Evolutionary conservation across 2,797 vertebrate species (phyloP), one percentile per base, ranked within the genome.

Genomic region (Aulostomus chinensis): DNA sequence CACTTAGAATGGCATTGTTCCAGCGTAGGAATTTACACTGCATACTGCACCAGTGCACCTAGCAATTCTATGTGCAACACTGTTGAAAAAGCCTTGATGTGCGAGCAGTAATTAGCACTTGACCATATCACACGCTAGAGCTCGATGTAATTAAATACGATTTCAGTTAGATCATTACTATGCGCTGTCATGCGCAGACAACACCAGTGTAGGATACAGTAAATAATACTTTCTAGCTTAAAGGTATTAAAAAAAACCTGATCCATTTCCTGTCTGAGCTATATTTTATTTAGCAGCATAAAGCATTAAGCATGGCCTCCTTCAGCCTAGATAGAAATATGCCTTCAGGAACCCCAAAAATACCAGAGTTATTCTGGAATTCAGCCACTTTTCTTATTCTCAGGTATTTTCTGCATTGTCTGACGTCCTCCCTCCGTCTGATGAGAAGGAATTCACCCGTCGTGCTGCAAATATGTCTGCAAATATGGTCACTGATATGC

Each of bases 251-350:
- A n/a, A n/a, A 50, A 46, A 64, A 18, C 22, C n/a, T n/a, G n/a
- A n/a, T n/a, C n/a, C n/a, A n/a, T n/a, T n/a, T 30, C 29, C 58
- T 56, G 37, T 49, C 31, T 39, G 43, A 29, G 21, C 22, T 25
- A 59, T 62, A 46, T 67, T 71, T 64, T 48, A 63, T 72, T 62
- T 28, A 61, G 51, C 22, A 55, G 14, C 13, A 9, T 20, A 33
- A 57, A 66, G 41, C 18, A 12, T 9, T 56, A 57, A 46, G 35
- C 36, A 25, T n/a, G n/a, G n/a, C n/a, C n/a, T n/a, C n/a, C n/a
- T n/a, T n/a, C n/a, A n/a, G n/a, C n/a, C n/a, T n/a, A n/a, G n/a
- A n/a, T n/a, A n/a, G n/a, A n/a, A n/a, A n/a, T n/a, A n/a, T n/a
- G n/a, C n/a, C n/a, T n/a, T n/a, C n/a, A n/a, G n/a, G n/a, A n/a